Percentiles rank a stretch among this genome's conserved stretches.
Conservation (phyloP, 1,140 invertebrate species). For the Arctopsyche grandis region DNA sequence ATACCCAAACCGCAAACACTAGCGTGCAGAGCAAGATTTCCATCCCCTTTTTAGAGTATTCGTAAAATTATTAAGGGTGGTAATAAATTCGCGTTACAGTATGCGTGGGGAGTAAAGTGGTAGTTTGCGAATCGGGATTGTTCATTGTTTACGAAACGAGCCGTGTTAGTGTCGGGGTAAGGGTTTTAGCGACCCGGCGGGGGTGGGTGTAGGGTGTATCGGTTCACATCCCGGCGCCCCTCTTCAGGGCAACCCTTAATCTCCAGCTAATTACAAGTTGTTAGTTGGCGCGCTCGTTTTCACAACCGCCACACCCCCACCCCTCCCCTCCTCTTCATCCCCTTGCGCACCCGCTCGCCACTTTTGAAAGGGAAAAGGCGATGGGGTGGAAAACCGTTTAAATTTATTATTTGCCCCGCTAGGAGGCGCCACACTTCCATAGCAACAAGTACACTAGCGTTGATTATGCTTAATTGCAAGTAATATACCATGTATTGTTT, state of each 20-base stretch:
- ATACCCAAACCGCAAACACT: no score
- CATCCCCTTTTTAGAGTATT: no score
- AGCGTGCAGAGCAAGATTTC: no score
- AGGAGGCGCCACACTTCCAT: background rate
- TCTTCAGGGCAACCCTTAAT: constrained; percentile 32
- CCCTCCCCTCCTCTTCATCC: background rate
- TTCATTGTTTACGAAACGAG: constrained; percentile 33
- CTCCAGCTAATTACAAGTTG: constrained; percentile 43
- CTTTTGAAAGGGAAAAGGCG: constrained; percentile 30
- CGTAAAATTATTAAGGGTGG: no score
- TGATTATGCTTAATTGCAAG: no score
- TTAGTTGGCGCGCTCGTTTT: constrained; percentile 42
- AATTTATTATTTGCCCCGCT: constrained; percentile 34
- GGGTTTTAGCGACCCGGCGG: background rate
- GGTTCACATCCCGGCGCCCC: constrained; percentile 25
- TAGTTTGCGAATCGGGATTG: constrained; percentile 21
- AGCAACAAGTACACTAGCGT: constrained; percentile 32
- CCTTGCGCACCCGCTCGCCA: background rate
- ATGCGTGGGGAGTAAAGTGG: background rate
- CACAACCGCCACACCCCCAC: constrained; percentile 23
- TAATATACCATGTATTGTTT: no score
- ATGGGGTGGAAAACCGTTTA: constrained; percentile 38
- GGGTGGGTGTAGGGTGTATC: constrained; percentile 15
- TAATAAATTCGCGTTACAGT: no score
- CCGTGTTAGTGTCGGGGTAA: constrained; percentile 6